Conservation (phyloP, 2,888 invertebrate genomes). For the Trissoscelio sp. region DNA sequence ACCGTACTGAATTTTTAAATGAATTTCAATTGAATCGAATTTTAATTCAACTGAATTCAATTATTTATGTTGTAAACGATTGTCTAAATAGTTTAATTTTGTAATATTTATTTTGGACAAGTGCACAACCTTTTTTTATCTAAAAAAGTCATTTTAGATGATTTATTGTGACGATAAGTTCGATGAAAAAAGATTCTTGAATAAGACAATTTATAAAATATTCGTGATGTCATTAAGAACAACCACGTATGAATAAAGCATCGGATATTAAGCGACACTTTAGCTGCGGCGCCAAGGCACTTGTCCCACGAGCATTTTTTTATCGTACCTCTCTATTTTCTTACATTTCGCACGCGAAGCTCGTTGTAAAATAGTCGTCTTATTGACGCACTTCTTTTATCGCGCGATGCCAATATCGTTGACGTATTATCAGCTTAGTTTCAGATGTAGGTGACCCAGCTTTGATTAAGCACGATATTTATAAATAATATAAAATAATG, state of each 20-base stretch:
- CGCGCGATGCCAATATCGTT: conserved; percentile 47
- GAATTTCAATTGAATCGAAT: too few species aligned
- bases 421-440: conserved; percentile 41
- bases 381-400: conserved; percentile 60
- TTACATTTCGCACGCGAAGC: conserved; percentile 16
- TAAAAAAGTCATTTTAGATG: too few species aligned
- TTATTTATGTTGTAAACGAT: too few species aligned
- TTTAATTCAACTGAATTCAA: too few species aligned
- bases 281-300: conserved; percentile 39
- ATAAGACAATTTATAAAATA: background rate
- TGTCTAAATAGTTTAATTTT: too few species aligned
- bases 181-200: background rate
- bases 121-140: too few species aligned
- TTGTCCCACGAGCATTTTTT: conserved; percentile 35
- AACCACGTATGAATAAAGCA: conserved; percentile 10
- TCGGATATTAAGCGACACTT: conserved; percentile 42
- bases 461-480: conserved; percentile 42
- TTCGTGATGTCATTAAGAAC: conserved; percentile 10
- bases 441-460: conserved; percentile 63
- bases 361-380: conserved; percentile 23
- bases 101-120: too few species aligned
- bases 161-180: too few species aligned
- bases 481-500: conserved; percentile 51
- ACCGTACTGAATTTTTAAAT: too few species aligned
- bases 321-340: conserved; percentile 22